phyloP scores from a whole-genome alignment of 2,888 invertebrate species.

The Macrosiphum euphorbiae region DNA sequence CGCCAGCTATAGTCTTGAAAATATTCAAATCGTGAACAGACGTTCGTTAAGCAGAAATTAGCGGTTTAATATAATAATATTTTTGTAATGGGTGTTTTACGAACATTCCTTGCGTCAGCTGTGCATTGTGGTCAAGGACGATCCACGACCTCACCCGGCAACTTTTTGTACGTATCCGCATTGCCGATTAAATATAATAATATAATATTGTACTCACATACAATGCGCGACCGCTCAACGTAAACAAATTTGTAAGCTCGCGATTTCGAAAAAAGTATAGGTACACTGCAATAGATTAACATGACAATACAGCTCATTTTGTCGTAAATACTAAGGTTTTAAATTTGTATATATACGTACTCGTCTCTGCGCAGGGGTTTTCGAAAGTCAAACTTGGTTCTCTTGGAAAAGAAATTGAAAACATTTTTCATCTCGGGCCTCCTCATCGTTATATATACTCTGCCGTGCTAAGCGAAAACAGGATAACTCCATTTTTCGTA shows the following conservation, averaged over 20 bases:
- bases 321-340: background rate
- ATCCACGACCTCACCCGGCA: background rate
- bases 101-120: background rate
- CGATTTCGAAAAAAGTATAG: background rate
- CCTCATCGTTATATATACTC: background rate
- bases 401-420: background rate
- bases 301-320: background rate
- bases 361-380: background rate
- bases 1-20: background rate
- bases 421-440: background rate
- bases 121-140: slow-evolving; percentile 23
- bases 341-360: background rate
- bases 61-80: background rate
- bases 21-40: slow-evolving; percentile 6
- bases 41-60: background rate
- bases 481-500: no score
- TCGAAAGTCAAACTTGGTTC: background rate
- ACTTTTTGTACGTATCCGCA: background rate
- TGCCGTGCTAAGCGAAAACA: no score
- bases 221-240: background rate
- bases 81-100: background rate
- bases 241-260: background rate
- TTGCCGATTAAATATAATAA: background rate
- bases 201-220: background rate
- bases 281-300: background rate